Conservation (phyloP, 2,888 invertebrate species). For the Meteorus colon region DNA sequence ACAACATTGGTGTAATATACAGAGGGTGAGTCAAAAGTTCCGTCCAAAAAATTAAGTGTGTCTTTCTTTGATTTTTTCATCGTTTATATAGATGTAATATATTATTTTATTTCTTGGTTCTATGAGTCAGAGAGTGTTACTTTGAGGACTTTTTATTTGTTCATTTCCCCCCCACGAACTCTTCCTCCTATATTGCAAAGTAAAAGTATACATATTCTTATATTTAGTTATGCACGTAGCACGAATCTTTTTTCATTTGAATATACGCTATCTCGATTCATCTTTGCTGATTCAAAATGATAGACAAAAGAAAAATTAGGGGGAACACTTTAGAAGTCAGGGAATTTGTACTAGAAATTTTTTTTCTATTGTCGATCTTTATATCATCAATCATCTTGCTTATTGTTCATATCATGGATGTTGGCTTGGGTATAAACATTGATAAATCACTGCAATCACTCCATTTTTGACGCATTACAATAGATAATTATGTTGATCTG, state of each 20-base stretch:
- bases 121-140: background rate
- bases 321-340: background rate
- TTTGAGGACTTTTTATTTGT: background rate
- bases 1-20: conserved; percentile 67
- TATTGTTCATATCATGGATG: background rate
- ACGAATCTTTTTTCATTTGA: conserved; percentile 6
- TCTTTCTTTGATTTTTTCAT: conserved; percentile 57
- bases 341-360: background rate
- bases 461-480: background rate
- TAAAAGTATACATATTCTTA: conserved; percentile 5
- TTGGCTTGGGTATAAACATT: conserved; percentile 3
- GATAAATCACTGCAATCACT: background rate
- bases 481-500: background rate
- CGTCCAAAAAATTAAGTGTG: conserved; percentile 60
- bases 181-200: conserved; percentile 14
- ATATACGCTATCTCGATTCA: background rate
- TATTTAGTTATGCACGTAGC: conserved; percentile 21
- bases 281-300: background rate
- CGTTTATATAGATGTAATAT: conserved; percentile 33
- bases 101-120: conserved; percentile 24
- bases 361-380: background rate
- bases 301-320: background rate
- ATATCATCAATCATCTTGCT: conserved; percentile 4
- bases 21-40: conserved; percentile 71
- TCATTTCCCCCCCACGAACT: conserved; percentile 23